A percentile compares a stretch with the other conserved stretches of the same genome.
phyloP scores from a whole-genome alignment of 1,140 invertebrate species.

The Hylaeus volcanicus region DNA sequence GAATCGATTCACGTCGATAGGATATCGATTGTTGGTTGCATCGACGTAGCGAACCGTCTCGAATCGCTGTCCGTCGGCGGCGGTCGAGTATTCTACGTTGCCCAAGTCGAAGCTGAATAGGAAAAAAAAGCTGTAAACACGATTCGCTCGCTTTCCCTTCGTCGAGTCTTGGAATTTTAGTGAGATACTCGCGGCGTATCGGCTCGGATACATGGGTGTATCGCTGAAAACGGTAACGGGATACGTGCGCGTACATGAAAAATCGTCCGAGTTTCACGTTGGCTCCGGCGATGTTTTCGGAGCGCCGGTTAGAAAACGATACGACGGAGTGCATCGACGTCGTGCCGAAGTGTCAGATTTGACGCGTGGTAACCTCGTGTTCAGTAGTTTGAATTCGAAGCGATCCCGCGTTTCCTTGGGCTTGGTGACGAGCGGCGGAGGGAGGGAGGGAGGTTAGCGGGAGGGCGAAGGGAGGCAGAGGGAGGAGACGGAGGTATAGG shows the following conservation, averaged over 20 bases:
- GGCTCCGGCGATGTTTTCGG: not conserved
- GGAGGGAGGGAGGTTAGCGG: conserved; percentile 41
- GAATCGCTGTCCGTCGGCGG: not conserved
- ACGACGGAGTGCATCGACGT: conserved; percentile 38
- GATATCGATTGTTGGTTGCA: not conserved
- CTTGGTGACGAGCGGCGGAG: conserved; percentile 56
- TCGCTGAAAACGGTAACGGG: not conserved
- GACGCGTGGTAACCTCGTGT: conserved; percentile 81
- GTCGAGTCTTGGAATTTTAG: not conserved
- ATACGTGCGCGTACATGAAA: too few species aligned
- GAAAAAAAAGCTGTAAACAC: not conserved
- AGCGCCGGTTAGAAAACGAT: not conserved
- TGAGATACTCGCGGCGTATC: not conserved
- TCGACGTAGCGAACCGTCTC: not conserved
- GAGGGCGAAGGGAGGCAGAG: not conserved
- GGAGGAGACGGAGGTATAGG: conserved; percentile 29
- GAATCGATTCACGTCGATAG: not conserved
- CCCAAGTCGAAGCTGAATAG: not conserved
- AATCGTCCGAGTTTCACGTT: not conserved
- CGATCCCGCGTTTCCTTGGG: conserved; percentile 81
- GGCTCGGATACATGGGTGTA: too few species aligned
- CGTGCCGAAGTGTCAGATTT: conserved; percentile 77
- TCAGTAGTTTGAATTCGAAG: conserved; percentile 81
- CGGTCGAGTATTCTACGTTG: not conserved
- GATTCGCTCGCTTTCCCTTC: not conserved